Evolutionary conservation across 2,888 invertebrate genomes (phyloP), one percentile per base, ranked within the genome.

Genomic region (Tetropium fuscum): DNA sequence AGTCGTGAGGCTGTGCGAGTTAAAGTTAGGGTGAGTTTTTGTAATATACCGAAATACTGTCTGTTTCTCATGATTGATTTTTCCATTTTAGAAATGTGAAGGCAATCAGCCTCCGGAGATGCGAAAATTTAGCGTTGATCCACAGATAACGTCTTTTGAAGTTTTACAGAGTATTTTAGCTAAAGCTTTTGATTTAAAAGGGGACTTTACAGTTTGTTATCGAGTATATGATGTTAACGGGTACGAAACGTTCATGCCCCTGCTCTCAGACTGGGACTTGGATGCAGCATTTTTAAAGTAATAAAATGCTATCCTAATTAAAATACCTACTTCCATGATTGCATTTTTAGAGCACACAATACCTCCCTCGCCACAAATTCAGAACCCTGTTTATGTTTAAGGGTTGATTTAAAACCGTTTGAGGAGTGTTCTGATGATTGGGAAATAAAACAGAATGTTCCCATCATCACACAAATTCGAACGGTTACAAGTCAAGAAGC

Each of bases 231-330:
- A 97, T 86, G 93, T 94, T 66, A 90, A 90, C 83, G 95, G 94
- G 36, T 91, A 93, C 77, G 95, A 96, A 80, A 89, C 90, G 53
- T 95, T 93, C 81, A 84, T 97, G 73, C 91, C 95, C 55, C 86
- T 98, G 63, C 84, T 97, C 38, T 97, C 97, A 8, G 98, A 98
- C 78, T 98, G 96, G 95, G 98, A 98, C 81, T 85, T 98, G 81
- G 97, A 98, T 84, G 97, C 97, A 60, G 98, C 98, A 63, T 96
- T 98, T 83, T 87, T 96, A 73, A 92, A 91, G 92, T 90, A 84
- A 80, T 63, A 53, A 2, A 7, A 15, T 22, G 4, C 38, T 34
- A 19, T 13, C 20, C 7, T 7, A 36, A 11, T n/a, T n/a, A n/a
- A n/a, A n/a, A n/a, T n/a, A n/a, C n/a, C n/a, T n/a, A n/a, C n/a